Conservation (phyloP, 2,113 vertebrate genomes). For the Cricetomys ansorgei region DNA sequence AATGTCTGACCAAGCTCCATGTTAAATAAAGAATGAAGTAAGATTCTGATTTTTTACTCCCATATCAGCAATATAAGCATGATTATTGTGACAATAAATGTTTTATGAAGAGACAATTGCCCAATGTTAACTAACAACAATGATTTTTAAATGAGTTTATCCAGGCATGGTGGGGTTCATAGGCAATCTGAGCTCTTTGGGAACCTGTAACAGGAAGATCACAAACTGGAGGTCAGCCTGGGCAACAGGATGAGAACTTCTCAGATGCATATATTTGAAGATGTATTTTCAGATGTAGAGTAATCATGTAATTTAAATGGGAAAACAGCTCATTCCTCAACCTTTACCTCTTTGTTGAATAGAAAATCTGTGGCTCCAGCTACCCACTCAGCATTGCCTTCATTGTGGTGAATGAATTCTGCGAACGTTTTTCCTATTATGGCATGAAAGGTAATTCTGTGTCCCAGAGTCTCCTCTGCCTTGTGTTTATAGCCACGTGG, state of each 20-base stretch:
- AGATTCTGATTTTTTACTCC: conserved; percentile 1
- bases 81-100: conserved; percentile 1
- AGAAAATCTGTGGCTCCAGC: conserved; percentile 96
- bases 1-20: background rate
- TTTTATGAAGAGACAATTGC: background rate
- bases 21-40: conserved; percentile 5
- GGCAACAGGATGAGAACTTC: too few species aligned
- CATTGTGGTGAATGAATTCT: conserved; percentile 99
- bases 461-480: conserved; percentile 28
- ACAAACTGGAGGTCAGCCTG: background rate
- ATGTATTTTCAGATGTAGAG: background rate
- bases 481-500: background rate
- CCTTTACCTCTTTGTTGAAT: conserved; percentile 66
- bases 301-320: background rate
- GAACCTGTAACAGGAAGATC: background rate
- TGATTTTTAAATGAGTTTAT: background rate
- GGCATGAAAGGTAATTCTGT: conserved; percentile 96
- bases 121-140: background rate
- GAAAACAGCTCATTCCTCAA: conserved; percentile 12
- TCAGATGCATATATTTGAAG: background rate
- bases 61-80: background rate
- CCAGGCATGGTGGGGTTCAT: too few species aligned
- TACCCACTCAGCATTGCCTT: conserved; percentile 96
- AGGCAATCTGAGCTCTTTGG: background rate
- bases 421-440: conserved; percentile 99